Percentiles rank a stretch among this genome's conserved stretches.
phyloP scores from a whole-genome alignment of 2,113 vertebrate genomes.

The Opisthocomus hoazin region DNA sequence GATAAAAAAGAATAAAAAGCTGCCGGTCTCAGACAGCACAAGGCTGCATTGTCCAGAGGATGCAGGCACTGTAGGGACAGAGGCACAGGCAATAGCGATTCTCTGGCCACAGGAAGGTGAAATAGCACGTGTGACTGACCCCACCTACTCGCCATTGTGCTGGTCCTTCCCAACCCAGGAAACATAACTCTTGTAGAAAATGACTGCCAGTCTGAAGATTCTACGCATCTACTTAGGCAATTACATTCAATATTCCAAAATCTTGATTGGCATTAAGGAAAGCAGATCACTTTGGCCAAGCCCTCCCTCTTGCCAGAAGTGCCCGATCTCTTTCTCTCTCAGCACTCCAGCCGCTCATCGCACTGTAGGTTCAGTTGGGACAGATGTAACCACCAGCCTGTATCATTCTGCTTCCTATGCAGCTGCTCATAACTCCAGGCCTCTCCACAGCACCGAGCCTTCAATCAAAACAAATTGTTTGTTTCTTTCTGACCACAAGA shows the following conservation, averaged over 20 bases:
- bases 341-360: background rate
- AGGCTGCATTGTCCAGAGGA: background rate
- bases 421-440: background rate
- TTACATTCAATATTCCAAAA: background rate
- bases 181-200: background rate
- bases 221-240: background rate
- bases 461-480: constrained; percentile 61
- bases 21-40: background rate
- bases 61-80: background rate
- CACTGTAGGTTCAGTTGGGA: background rate
- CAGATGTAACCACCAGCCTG: background rate
- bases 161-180: background rate
- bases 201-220: background rate
- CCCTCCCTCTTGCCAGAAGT: background rate
- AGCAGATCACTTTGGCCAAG: background rate
- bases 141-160: accelerated
- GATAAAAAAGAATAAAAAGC: background rate
- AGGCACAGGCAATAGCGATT: background rate
- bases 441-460: background rate
- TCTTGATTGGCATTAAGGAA: background rate
- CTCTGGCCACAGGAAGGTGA: background rate
- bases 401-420: background rate
- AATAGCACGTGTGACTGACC: background rate
- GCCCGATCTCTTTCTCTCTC: background rate
- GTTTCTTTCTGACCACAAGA: constrained; percentile 51